A percentile compares a stretch with the other conserved stretches of the same genome.
phyloP scores from a whole-genome alignment of 2,113 vertebrate species.

The Eretmochelys imbricata region DNA sequence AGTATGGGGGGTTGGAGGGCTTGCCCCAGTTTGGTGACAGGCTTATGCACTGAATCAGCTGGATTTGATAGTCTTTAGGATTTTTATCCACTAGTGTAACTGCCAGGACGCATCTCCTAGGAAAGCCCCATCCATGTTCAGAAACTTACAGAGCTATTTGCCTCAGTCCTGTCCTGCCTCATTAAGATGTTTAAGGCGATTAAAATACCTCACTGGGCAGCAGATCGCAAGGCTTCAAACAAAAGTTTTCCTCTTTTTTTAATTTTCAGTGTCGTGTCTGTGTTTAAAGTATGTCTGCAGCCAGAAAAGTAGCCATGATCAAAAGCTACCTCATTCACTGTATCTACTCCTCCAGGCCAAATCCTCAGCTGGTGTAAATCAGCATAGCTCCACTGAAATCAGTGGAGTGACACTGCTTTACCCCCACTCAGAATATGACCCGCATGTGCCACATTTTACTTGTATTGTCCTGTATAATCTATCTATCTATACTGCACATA shows the following conservation, averaged over 20 bases:
- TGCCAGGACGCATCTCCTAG: background rate
- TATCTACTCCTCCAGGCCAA: background rate
- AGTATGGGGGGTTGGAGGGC: background rate
- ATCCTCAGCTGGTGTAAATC: background rate
- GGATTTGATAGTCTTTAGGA: rapidly evolving
- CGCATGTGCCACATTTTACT: rapidly evolving
- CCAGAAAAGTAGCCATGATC: background rate
- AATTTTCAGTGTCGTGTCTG: rapidly evolving
- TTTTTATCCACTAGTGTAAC: background rate
- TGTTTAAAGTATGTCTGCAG: background rate
- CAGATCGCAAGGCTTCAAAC: background rate
- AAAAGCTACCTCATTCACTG: background rate
- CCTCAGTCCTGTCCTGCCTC: rapidly evolving
- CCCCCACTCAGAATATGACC: background rate
- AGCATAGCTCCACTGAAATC: background rate
- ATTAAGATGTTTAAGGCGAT: background rate
- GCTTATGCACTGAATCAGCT: rapidly evolving
- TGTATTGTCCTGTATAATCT: background rate
- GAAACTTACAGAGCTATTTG: background rate
- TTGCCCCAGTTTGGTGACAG: rapidly evolving
- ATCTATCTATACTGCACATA: background rate
- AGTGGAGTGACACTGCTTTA: background rate
- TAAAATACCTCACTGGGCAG: background rate
- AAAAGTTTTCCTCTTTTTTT: background rate
- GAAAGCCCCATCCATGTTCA: background rate